Evolutionary conservation across 1,140 invertebrate genomes (phyloP).

Genomic region (Zaprionus nigranus): DNA sequence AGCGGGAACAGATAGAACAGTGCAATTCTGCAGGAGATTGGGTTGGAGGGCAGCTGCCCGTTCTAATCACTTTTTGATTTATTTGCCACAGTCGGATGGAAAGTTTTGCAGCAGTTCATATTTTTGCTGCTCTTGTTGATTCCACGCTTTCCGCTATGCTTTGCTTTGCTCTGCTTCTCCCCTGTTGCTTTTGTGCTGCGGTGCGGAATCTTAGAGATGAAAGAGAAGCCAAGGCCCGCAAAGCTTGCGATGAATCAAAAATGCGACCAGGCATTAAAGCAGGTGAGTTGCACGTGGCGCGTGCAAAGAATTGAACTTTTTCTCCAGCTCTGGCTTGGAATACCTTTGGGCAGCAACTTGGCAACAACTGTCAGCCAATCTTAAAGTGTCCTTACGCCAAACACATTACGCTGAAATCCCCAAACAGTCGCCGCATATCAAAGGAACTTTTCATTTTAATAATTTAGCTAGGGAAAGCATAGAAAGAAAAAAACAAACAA

Average conservation of each 20-base stretch:
- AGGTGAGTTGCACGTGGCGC: background rate
- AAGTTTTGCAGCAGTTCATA: constrained; percentile 71
- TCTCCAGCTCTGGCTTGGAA: background rate
- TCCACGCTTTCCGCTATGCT: constrained; percentile 28
- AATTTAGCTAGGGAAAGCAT: constrained; percentile 50
- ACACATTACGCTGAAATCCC: constrained; percentile 41
- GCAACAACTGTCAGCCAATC: constrained; percentile 26
- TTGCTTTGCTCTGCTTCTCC: constrained; percentile 25
- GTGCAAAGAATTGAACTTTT: constrained; percentile 5
- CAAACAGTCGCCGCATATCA: constrained; percentile 40
- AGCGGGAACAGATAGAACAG: no score
- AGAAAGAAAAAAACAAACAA: constrained; percentile 11
- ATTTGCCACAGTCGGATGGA: constrained; percentile 59
- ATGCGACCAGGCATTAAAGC: background rate
- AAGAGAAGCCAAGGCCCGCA: constrained; percentile 3
- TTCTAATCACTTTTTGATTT: constrained; percentile 82
- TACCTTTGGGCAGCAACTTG: constrained; percentile 9
- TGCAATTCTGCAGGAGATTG: background rate
- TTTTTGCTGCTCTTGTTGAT: constrained; percentile 56
- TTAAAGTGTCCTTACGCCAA: constrained; percentile 23
- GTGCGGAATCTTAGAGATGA: background rate
- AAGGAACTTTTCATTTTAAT: constrained; percentile 68
- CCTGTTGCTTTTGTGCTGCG: constrained; percentile 15
- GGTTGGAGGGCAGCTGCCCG: constrained; percentile 5
- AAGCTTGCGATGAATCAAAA: constrained; percentile 25